These are phyloP conservation scores for Siniperca obscura DNA, from an alignment of 2,797 vertebrate species.

Conservation along the genomic window DNA sequence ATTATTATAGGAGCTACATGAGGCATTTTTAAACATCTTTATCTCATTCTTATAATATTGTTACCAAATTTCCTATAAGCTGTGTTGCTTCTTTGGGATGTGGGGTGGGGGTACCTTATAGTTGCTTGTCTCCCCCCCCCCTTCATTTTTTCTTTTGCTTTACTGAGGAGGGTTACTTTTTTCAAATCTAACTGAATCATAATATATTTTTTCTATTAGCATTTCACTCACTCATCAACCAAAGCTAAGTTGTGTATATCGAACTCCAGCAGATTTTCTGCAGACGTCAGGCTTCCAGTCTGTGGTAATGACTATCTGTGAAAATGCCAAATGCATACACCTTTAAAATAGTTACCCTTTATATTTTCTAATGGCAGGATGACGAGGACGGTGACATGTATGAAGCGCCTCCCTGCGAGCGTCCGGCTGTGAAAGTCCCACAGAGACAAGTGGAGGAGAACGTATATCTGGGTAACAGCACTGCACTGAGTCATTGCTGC, in stretches of 20 bases:
- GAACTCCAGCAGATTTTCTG: not conserved
- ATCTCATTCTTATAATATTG: not conserved
- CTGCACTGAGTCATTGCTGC: not conserved
- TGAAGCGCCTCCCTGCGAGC: conserved; percentile 84
- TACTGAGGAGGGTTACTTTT: not conserved
- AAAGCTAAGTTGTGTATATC: not conserved
- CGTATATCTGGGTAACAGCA: conserved; percentile 82
- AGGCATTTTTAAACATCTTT: not conserved
- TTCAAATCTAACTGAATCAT: not conserved
- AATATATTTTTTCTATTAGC: not conserved
- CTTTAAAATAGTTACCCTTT: not conserved
- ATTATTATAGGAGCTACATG: not conserved
- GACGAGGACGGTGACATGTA: conserved; percentile 83
- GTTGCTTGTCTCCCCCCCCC: not conserved
- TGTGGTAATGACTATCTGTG: not conserved
- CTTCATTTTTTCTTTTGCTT: not conserved
- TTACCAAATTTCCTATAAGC: not conserved
- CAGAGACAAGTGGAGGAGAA: conserved; percentile 75
- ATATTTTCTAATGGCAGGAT: conserved; percentile 67
- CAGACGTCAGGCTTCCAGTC: not conserved
- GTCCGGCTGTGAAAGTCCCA: conserved; percentile 70
- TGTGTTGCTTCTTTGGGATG: not conserved
- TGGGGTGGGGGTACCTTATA: too few species aligned
- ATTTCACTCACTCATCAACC: not conserved
- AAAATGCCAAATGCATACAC: not conserved